Evolutionary conservation across 1,140 invertebrate genomes (phyloP).

Genomic region (Hycleus phaleratus): DNA sequence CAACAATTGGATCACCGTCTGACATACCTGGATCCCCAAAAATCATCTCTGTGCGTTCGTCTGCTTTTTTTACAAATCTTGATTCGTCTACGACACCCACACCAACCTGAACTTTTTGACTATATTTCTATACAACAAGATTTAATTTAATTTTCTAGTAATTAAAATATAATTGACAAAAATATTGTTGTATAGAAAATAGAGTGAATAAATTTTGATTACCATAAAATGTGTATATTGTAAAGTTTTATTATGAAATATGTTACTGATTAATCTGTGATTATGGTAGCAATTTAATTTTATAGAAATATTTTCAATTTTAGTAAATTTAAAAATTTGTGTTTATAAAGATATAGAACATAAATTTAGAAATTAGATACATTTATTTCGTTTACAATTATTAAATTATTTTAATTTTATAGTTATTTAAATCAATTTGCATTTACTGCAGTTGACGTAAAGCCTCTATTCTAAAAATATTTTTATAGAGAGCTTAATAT

Average conservation of each 20-base stretch:
- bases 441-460: too few relatives aligned
- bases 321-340: too few relatives aligned
- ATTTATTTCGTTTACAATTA: too few relatives aligned
- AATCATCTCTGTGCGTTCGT: constrained; percentile 26
- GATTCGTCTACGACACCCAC: constrained; percentile 33
- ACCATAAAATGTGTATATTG: constrained; percentile 18
- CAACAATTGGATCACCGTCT: constrained; percentile 25
- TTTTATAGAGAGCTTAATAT: too few relatives aligned
- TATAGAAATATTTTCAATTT: neutral
- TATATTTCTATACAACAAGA: neutral
- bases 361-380: too few relatives aligned
- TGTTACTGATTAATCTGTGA: constrained; percentile 23
- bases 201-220: constrained; percentile 1
- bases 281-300: constrained; percentile 20
- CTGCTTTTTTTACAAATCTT: constrained; percentile 32
- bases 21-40: constrained; percentile 25
- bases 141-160: neutral
- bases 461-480: too few relatives aligned
- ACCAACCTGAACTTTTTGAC: constrained; percentile 21
- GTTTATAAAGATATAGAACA: too few relatives aligned
- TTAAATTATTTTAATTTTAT: too few relatives aligned
- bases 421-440: too few relatives aligned
- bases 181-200: neutral
- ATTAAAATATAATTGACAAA: neutral
- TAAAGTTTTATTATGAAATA: constrained; percentile 20